Base-by-base conservation (phyloP, 2,888 invertebrate genomes). In the Octonoba sinensis region DNA sequence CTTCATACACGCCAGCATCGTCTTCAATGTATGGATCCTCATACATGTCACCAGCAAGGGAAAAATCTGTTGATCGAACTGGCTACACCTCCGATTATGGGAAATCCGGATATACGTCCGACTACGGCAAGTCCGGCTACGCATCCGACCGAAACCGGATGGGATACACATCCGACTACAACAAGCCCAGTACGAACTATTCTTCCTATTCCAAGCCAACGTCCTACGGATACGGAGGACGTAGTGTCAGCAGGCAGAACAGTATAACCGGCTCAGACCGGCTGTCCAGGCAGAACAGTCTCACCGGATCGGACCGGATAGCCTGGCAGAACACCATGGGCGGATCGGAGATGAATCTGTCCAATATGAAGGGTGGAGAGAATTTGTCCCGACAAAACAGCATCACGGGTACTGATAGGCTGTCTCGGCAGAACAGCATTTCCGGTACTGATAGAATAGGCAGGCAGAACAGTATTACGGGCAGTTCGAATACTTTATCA, bases 51-150 rank as follows among this genome's bases (percentile, higher is more conserved):
- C 72, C 71, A 20, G 54, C 70, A 8, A 71, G 76, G 67, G 82
- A 76, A 47, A 66, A 69, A 59, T 82, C 76, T n/a, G 56, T 81
- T 3, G 77, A 75, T n/a, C 49, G 66, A 46, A 57, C n/a, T 12
- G 84, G 84, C 22, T 84, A 84, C 65, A 83, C 83, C 11, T 84
- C 84, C 2, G 84, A 84, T 56, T 83, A 84, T 44, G 83, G 77
- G 6, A 84, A 83, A 56, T 77, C 84, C 1, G 84, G 84, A 11
- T 82, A 84, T 65, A 71, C 83, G 1, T 84, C 84, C 13, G 84
- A 85, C 69, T 84, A 82, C 18, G 72, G 77, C 13, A 76, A 78
- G 59, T 84, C 84, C 1, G 84, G 84, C 3, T 82, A 84, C 44
- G 27, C 74, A 0, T 84, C 84, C 4, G 83, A 82, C 66, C 70